phyloP scores from a whole-genome alignment of 2,888 invertebrate genomes.

The Xylophagus ater region DNA sequence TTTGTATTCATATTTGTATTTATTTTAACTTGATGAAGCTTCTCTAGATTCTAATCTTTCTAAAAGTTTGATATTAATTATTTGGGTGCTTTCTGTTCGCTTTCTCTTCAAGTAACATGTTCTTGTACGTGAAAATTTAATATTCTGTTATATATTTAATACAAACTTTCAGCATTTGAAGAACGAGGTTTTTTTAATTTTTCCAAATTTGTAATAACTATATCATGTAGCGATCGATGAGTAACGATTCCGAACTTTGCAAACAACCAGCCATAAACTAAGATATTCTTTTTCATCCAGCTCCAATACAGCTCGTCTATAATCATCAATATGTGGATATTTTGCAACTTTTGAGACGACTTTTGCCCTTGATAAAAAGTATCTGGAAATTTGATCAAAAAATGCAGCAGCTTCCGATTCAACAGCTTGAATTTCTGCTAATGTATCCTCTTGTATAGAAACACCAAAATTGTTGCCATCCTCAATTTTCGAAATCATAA shows the following conservation, averaged over 20 bases:
- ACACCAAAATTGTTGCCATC: slow-evolving; percentile 99
- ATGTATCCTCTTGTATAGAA: slow-evolving; percentile 94
- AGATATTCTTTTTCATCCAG: slow-evolving; percentile 96
- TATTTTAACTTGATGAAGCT: no score
- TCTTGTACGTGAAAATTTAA: no score
- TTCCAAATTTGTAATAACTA: slow-evolving; percentile 95
- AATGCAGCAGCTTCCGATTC: slow-evolving; percentile 97
- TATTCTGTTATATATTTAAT: slow-evolving; percentile 42
- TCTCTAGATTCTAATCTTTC: no score
- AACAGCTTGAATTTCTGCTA: slow-evolving; percentile 93
- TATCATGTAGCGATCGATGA: slow-evolving; percentile 94
- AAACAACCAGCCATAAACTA: slow-evolving; percentile 85
- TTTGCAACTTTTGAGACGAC: slow-evolving; percentile 85
- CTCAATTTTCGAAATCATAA: slow-evolving; percentile 97
- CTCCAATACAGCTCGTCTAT: slow-evolving; percentile 80
- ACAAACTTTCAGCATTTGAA: slow-evolving; percentile 75
- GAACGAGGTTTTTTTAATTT: slow-evolving; percentile 97
- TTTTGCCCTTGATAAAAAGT: slow-evolving; percentile 80
- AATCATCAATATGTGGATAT: slow-evolving; percentile 95
- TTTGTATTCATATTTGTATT: no score
- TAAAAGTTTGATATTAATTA: no score
- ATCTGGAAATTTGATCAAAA: slow-evolving; percentile 95
- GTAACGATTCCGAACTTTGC: slow-evolving; percentile 95
- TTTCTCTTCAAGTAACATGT: no score
- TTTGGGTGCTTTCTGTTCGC: no score